These are phyloP conservation scores for Microcebus jonahi DNA, from an alignment of 2,113 vertebrate species.

Conservation along the genomic window DNA sequence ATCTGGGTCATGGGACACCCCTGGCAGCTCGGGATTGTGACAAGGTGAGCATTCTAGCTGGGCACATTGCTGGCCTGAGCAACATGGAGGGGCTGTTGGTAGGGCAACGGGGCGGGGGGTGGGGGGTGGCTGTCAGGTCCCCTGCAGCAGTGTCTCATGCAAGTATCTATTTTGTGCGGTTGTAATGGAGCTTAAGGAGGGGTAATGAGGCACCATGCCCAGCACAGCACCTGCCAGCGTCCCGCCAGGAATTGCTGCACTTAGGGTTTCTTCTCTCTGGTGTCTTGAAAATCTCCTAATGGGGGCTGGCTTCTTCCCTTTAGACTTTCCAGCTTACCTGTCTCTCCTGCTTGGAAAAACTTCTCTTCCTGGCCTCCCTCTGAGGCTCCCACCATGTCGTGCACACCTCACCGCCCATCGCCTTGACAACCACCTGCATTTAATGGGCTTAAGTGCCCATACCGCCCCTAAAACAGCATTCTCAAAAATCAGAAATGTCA, in stretches of 20 bases:
- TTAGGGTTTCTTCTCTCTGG: neutral
- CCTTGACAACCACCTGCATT: neutral
- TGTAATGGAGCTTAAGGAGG: neutral
- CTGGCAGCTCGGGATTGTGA: neutral
- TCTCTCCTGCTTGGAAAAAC: neutral
- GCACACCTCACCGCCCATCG: neutral
- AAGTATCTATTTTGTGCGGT: neutral
- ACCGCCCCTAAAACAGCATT: neutral
- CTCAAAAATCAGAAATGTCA: neutral
- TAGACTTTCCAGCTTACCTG: neutral
- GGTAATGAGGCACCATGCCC: neutral
- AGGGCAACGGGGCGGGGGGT: neutral
- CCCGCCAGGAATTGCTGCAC: neutral
- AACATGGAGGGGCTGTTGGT: rapidly evolving
- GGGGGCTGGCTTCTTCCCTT: neutral
- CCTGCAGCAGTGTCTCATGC: neutral
- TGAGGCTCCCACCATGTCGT: too few relatives aligned
- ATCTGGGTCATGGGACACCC: neutral
- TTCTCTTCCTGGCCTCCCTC: neutral
- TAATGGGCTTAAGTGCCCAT: neutral
- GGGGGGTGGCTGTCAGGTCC: neutral
- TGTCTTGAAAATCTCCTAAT: neutral
- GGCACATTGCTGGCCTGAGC: neutral
- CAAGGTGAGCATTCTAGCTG: neutral
- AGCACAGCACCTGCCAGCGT: neutral